Evolutionary conservation across 2,797 vertebrate genomes (phyloP).

Genomic region (Cichlasoma orientale): DNA sequence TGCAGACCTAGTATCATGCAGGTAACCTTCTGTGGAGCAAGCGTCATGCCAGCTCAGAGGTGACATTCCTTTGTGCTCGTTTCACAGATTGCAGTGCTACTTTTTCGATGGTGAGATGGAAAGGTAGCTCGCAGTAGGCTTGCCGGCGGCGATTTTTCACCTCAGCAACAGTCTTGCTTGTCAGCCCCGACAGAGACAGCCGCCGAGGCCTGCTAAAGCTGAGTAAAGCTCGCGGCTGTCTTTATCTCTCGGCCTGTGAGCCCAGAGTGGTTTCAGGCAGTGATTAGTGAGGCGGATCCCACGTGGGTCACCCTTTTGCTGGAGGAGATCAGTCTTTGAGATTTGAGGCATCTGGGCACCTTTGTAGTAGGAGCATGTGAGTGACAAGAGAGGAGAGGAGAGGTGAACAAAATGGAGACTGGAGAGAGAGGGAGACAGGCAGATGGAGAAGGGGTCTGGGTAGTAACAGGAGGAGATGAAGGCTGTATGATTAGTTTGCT

Average conservation of each 20-base stretch:
- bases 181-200: slow-evolving; percentile 69
- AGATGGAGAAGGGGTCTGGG: slow-evolving; percentile 57
- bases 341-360: slow-evolving; percentile 72
- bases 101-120: slow-evolving; percentile 61
- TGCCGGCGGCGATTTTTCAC: slow-evolving; percentile 68
- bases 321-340: slow-evolving; percentile 73
- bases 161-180: slow-evolving; percentile 68
- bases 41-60: slow-evolving; percentile 55
- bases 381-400: slow-evolving; percentile 64
- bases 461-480: slow-evolving; percentile 48
- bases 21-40: slow-evolving; percentile 43
- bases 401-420: slow-evolving; percentile 61
- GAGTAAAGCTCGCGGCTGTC: slow-evolving; percentile 73
- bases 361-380: slow-evolving; percentile 73
- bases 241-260: slow-evolving; percentile 77
- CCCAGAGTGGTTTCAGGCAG: slow-evolving; percentile 74
- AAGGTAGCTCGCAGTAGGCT: slow-evolving; percentile 54
- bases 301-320: slow-evolving; percentile 71
- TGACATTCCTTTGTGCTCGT: slow-evolving; percentile 66
- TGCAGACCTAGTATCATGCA: slow-evolving; percentile 1
- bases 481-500: slow-evolving; percentile 50
- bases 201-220: slow-evolving; percentile 69
- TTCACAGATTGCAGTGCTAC: slow-evolving; percentile 51
- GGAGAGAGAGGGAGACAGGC: slow-evolving; percentile 49
- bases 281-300: slow-evolving; percentile 75